Percentiles rank a stretch among this genome's conserved stretches.
Evolutionary conservation across 30 jellyfish, hydroid and myxozoan species (phyloP).

Genomic region (Nemopilema nomurai): DNA sequence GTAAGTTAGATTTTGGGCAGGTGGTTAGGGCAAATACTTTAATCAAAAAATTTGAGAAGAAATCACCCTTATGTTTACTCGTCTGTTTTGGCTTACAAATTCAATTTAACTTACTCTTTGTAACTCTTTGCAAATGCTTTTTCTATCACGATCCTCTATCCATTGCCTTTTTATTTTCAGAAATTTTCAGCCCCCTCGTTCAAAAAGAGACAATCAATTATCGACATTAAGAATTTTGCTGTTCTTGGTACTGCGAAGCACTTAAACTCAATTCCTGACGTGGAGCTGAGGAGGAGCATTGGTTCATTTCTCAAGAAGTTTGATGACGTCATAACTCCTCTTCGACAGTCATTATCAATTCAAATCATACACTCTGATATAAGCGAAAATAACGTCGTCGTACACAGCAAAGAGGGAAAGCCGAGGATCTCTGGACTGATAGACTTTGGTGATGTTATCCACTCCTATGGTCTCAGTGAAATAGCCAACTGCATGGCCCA

Average conservation of each 20-base stretch:
- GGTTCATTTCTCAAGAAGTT: neutral
- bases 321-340: slow-evolving; percentile 5
- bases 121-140: no score
- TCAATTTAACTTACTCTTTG: no score
- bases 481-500: slow-evolving; percentile 56
- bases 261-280: neutral
- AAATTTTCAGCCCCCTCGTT: slow-evolving; percentile 17
- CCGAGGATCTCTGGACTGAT: slow-evolving; percentile 25
- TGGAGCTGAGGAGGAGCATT: neutral
- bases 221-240: slow-evolving; percentile 13
- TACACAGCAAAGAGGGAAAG: neutral
- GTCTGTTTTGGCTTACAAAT: no score
- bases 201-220: neutral
- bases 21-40: no score
- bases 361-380: slow-evolving; percentile 52
- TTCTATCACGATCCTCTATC: neutral
- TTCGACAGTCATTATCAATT: neutral
- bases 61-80: neutral
- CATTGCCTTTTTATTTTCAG: neutral
- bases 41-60: no score
- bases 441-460: slow-evolving; percentile 45
- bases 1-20: neutral
- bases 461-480: slow-evolving; percentile 40
- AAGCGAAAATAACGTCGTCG: slow-evolving; percentile 10
- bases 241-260: neutral